A percentile compares a stretch with the other conserved stretches of the same genome.
Evolutionary conservation across 2,888 invertebrate genomes (phyloP).

Genomic region (Coremacera marginata): DNA sequence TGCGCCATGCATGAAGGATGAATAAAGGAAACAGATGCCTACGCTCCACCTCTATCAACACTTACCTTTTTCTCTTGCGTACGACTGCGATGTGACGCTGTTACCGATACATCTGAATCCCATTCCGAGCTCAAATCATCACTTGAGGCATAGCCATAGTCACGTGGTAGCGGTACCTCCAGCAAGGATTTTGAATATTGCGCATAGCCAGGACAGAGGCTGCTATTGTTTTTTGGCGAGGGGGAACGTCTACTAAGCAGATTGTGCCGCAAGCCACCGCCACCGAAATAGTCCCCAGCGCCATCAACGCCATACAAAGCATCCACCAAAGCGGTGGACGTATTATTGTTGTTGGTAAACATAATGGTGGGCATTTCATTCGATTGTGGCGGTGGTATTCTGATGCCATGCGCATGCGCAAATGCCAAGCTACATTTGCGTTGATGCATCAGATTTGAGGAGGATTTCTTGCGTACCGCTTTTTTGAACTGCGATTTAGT

Average conservation of each 20-base stretch:
- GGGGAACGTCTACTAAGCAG: slow-evolving; percentile 68
- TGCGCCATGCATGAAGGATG: neutral
- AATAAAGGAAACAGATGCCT: neutral
- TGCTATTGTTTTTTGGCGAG: slow-evolving; percentile 67
- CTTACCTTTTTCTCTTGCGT: slow-evolving; percentile 56
- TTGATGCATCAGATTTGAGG: slow-evolving; percentile 59
- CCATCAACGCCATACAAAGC: slow-evolving; percentile 1
- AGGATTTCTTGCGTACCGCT: slow-evolving; percentile 64
- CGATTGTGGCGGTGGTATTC: slow-evolving; percentile 36
- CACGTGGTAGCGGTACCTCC: slow-evolving; percentile 81
- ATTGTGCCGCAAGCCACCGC: slow-evolving; percentile 46
- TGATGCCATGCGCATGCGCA: slow-evolving; percentile 67
- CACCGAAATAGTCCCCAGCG: slow-evolving; percentile 59
- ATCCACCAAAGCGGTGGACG: slow-evolving; percentile 36
- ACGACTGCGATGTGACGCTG: slow-evolving; percentile 44
- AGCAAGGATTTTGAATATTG: slow-evolving; percentile 83
- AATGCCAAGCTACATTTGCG: slow-evolving; percentile 68
- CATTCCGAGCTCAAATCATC: slow-evolving; percentile 93
- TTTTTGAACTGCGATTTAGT: slow-evolving; percentile 52
- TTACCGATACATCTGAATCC: slow-evolving; percentile 82
- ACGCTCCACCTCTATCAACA: too few species aligned
- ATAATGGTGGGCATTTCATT: slow-evolving; percentile 49
- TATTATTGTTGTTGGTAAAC: slow-evolving; percentile 54
- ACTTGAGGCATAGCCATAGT: slow-evolving; percentile 91
- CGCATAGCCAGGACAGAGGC: slow-evolving; percentile 78